Conservation (phyloP, 1,140 invertebrate genomes). For the Microplitis mediator region DNA sequence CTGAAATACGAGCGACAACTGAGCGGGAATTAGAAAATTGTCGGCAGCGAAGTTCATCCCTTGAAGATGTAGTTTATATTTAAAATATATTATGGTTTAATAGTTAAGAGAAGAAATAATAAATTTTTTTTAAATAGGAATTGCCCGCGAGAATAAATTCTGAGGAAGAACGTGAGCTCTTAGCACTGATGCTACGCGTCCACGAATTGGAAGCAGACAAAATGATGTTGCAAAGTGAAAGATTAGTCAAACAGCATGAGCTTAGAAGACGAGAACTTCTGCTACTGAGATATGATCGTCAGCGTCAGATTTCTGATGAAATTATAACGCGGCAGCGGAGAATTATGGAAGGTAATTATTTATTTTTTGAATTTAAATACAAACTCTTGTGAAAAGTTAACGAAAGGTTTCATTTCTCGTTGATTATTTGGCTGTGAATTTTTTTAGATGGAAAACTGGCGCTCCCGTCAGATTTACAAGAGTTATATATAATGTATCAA, state of each 20-base stretch:
- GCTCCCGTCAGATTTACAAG: slow-evolving; percentile 79
- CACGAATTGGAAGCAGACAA: slow-evolving; percentile 93
- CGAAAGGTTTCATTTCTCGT: background rate
- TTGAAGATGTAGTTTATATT: slow-evolving; percentile 76
- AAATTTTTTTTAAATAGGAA: slow-evolving; percentile 65
- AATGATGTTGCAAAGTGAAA: slow-evolving; percentile 85
- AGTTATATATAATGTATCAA: slow-evolving; percentile 85
- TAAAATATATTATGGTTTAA: background rate
- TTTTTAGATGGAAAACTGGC: slow-evolving; percentile 69
- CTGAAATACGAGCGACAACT: slow-evolving; percentile 74
- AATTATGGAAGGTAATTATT: slow-evolving; percentile 79
- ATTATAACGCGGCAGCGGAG: slow-evolving; percentile 87
- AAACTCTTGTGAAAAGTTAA: slow-evolving; percentile 15
- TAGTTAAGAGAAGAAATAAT: background rate
- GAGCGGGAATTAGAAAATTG: slow-evolving; percentile 81
- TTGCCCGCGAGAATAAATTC: slow-evolving; percentile 81
- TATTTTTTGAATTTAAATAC: background rate
- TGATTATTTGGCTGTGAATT: background rate
- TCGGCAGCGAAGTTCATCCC: slow-evolving; percentile 72
- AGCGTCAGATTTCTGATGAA: slow-evolving; percentile 85
- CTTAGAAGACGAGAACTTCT: slow-evolving; percentile 81
- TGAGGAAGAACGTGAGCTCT: slow-evolving; percentile 84
- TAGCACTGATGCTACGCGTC: slow-evolving; percentile 82
- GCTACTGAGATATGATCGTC: slow-evolving; percentile 81
- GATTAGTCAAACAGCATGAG: slow-evolving; percentile 83